phyloP scores from a whole-genome alignment of 2,113 vertebrate genomes.

The Oenanthe melanoleuca region DNA sequence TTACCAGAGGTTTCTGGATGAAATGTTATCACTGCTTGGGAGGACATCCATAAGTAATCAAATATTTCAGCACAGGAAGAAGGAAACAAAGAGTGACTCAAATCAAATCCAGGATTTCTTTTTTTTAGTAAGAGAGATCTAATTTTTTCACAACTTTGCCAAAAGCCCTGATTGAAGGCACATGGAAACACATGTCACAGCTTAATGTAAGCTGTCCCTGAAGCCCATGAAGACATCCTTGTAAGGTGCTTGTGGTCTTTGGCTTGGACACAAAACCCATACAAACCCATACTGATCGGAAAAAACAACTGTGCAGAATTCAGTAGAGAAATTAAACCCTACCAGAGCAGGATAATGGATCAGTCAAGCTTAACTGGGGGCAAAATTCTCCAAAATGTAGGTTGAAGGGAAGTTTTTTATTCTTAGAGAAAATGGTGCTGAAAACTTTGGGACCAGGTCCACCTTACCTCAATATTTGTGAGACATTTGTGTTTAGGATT shows the following conservation, averaged over 20 bases:
- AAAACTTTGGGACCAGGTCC: neutral
- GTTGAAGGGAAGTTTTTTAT: neutral
- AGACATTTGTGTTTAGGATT: neutral
- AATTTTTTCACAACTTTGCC: neutral
- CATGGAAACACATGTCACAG: neutral
- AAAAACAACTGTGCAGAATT: neutral
- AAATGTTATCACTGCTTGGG: neutral
- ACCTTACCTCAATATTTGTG: neutral
- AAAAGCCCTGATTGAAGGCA: neutral
- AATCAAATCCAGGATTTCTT: neutral
- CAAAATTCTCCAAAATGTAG: neutral
- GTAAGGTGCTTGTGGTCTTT: neutral
- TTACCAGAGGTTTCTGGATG: slow-evolving; percentile 13
- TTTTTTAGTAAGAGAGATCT: neutral
- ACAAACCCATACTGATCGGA: neutral
- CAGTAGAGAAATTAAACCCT: neutral
- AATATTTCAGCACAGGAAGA: neutral
- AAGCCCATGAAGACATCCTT: neutral
- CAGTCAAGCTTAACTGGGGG: neutral
- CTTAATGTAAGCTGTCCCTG: neutral
- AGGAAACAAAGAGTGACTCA: neutral
- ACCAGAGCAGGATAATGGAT: neutral
- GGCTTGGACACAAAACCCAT: slow-evolving; percentile 4
- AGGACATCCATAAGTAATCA: neutral
- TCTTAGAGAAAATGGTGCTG: neutral